Conservation (phyloP, 2,888 invertebrate genomes). For the Neuroscelio doddi region DNA sequence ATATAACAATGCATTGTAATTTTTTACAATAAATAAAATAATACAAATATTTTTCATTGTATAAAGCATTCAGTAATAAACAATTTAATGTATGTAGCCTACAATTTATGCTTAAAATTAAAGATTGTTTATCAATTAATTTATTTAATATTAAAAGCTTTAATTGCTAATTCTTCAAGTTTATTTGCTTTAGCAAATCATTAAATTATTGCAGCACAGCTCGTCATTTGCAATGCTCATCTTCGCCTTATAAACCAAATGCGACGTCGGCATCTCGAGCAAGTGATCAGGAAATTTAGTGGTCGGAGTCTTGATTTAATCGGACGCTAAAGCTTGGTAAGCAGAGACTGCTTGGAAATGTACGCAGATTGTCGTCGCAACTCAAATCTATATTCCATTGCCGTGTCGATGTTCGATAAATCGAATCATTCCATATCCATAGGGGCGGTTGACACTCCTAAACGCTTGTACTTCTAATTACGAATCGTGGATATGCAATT, state of each 20-base stretch:
- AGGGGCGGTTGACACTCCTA: constrained; percentile 61
- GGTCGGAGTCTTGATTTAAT: constrained; percentile 46
- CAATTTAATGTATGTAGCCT: too few relatives aligned
- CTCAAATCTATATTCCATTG: constrained; percentile 57
- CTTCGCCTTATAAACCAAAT: constrained; percentile 31
- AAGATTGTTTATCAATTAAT: too few relatives aligned
- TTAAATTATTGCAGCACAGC: constrained; percentile 23
- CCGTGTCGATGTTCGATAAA: constrained; percentile 59
- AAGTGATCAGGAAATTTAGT: constrained; percentile 45
- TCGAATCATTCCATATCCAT: constrained; percentile 62
- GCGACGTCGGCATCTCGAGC: constrained; percentile 28
- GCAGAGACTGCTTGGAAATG: constrained; percentile 44
- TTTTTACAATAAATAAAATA: too few relatives aligned
- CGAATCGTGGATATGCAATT: constrained; percentile 67
- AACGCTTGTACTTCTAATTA: constrained; percentile 66
- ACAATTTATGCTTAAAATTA: too few relatives aligned
- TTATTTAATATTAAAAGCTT: background rate
- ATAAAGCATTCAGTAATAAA: too few relatives aligned
- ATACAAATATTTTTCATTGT: too few relatives aligned
- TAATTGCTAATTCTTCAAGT: background rate
- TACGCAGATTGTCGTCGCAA: constrained; percentile 40
- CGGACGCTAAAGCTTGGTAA: constrained; percentile 42
- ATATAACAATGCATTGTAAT: too few relatives aligned
- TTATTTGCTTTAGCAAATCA: constrained; percentile 21
- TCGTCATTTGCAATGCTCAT: constrained; percentile 22